Conservation (phyloP, 2,797 vertebrate species). For the Gephyroberyx darwinii region DNA sequence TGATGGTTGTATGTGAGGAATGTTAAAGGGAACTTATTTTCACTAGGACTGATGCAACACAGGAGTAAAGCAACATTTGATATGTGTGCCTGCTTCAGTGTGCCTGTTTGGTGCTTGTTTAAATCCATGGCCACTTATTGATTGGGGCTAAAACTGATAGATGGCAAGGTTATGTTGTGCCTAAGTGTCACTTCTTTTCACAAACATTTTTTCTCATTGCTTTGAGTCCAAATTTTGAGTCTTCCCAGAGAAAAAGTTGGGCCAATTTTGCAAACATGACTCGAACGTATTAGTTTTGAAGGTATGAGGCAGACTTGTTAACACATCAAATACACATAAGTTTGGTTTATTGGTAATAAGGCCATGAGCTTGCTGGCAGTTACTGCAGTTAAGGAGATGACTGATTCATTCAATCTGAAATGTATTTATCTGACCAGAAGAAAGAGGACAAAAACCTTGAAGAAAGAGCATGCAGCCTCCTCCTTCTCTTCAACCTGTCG, state of each 20-base stretch:
- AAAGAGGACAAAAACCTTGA: not conserved
- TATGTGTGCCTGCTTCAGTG: not conserved
- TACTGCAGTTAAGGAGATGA: constrained; percentile 10
- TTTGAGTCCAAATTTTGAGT: constrained; percentile 12
- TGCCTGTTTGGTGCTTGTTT: constrained; percentile 39
- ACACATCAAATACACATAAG: constrained; percentile 35
- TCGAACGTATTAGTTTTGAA: constrained; percentile 53
- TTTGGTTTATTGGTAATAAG: constrained; percentile 18
- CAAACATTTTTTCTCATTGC: constrained; percentile 20
- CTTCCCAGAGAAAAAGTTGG: constrained; percentile 25
- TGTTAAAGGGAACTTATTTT: not conserved
- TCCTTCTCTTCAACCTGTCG: not conserved
- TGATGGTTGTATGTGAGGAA: not conserved
- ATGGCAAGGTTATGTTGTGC: constrained; percentile 53
- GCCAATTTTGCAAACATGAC: constrained; percentile 64
- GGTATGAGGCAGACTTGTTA: constrained; percentile 37
- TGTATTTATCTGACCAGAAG: not conserved
- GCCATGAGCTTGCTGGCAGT: constrained; percentile 16
- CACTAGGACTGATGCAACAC: not conserved
- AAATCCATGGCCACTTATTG: constrained; percentile 53
- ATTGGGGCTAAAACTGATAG: constrained; percentile 51
- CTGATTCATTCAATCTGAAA: constrained; percentile 21
- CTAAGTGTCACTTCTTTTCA: constrained; percentile 50
- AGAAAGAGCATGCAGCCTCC: not conserved
- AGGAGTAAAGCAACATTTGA: not conserved